Evolutionary conservation across 2,797 vertebrate species (phyloP), one percentile per base, ranked within the genome.

Genomic region (Lophius americanus): DNA sequence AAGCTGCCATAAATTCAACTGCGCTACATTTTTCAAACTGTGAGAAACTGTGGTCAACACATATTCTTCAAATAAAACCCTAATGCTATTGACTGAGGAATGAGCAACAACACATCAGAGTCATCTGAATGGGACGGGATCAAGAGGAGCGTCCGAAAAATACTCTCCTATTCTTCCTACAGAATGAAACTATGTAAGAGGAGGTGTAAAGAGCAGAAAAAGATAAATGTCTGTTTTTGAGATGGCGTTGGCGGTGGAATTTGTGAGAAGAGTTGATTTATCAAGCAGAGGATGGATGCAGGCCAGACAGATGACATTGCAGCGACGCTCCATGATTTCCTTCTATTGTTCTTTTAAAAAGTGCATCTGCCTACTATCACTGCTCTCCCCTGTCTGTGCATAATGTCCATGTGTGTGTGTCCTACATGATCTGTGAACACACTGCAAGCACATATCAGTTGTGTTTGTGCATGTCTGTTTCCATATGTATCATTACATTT

Each of bases 301-400:
- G 64, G 84, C 84, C 88, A 90, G 86, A 90, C 82, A 64, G 83
- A 83, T 78, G 88, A 89, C 85, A 86, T 78, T 62, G 58, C 69
- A 53, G 77, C 79, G 85, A 79, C 79, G 63, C 8, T 88, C 73
- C 76, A 60, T 49, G 48, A 76, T 61, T 91, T 93, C 92, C 90
- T 85, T 80, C 89, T 82, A 92, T 93, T 93, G 91, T 93, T 88
- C 86, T 80, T 84, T 71, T 53, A 51, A 76, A 23, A 80, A 52
- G 51, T 81, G 67, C 82, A 81, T 74, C 81, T 76, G 58, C 82
- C 66, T 77, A 68, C 71, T 82, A 80, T 92, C 79, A 62, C 70
- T 55, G 54, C 73, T 78, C 79, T 69, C 73, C 67, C 48, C 64
- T 49, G 61, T 83, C 56, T 64, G 66, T 84, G 68, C 57, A 41